These are phyloP conservation scores for Pungitius pungitius DNA, from an alignment of 2,113 vertebrate genomes.

Conservation along the genomic window DNA sequence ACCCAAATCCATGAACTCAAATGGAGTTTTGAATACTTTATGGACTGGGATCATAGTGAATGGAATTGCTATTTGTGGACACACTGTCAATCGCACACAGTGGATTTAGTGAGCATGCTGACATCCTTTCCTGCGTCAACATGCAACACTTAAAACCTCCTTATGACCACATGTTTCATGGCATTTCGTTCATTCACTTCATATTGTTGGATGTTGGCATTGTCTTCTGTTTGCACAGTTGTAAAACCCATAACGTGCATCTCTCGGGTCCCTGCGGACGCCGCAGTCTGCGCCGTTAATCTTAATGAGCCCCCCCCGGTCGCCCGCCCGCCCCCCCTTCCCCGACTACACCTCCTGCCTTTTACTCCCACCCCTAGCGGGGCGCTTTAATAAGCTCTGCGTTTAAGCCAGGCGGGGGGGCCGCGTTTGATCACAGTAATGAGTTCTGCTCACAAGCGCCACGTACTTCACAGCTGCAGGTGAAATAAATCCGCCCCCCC, in stretches of 20 bases:
- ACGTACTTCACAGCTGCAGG: constrained; percentile 68
- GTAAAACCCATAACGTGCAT: constrained; percentile 24
- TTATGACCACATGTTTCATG: not conserved
- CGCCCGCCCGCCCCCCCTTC: not conserved
- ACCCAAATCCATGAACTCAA: not conserved
- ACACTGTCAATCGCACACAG: no score
- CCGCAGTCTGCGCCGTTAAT: constrained; percentile 63
- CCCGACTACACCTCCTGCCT: constrained; percentile 32
- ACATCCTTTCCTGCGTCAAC: not conserved
- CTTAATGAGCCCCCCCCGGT: constrained; percentile 65
- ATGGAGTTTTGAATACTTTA: not conserved
- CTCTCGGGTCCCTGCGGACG: constrained; percentile 38
- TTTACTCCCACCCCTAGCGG: constrained; percentile 70
- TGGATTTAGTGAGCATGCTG: no score
- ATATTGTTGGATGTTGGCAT: not conserved
- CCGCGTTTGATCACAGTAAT: constrained; percentile 78
- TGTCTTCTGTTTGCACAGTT: not conserved
- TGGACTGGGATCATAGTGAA: no score
- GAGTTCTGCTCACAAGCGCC: constrained; percentile 70
- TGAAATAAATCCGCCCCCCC: constrained; percentile 56
- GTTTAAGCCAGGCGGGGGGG: constrained; percentile 66
- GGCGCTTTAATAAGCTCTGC: constrained; percentile 72
- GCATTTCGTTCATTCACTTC: not conserved
- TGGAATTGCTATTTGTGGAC: no score
- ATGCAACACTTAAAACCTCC: not conserved